Evolutionary conservation across 2,113 vertebrate species (phyloP), one percentile per base, ranked within the genome.

Genomic region (Trematomus loennbergii): DNA sequence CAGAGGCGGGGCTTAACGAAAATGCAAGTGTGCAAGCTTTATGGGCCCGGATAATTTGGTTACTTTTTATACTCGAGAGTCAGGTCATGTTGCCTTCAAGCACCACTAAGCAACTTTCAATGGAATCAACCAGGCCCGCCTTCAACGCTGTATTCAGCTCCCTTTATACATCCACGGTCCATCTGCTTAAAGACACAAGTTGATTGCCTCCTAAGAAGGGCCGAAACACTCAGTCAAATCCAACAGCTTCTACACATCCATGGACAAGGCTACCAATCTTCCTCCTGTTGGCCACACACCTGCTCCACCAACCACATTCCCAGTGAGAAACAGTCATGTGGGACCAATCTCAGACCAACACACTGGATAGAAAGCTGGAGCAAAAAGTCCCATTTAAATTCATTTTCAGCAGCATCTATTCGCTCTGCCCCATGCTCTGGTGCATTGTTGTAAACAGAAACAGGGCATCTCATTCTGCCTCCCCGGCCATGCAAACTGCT

Each of bases 401-500:
- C 49, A 85, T 87, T 82, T 85, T 63, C 71, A 72, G 79, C 61
- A 0, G 11, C 69, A 81, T 80, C 72, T 79, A 84, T 87, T 84
- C 82, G 74, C 85, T 63, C 74, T 78, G 67, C 79, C 82, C 76
- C 73, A 61, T 74, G 77, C 79, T 83, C 84, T 29, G 52, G 59
- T 87, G 81, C 72, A 61, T 80, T 72, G 76, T 78, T 86, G 72
- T 81, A 63, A 89, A 87, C 89, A 85, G 58, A 78, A 87, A 85
- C 54, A 11, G 81, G 84, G 69, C 66, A 54, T 68, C 78, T 82
- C 79, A 77, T 88, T 89, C 74, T 49, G 45, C 75, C 75, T 45
- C 52, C 62, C 52, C 75, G 40, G 67, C 78, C 73, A 84, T 83
- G 82, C 81, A 90, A 92, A 92, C 81, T 84, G 91, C 90, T 92